Base-by-base conservation (phyloP, 1,140 invertebrate species). In the Matsumurasca onukii region DNA sequence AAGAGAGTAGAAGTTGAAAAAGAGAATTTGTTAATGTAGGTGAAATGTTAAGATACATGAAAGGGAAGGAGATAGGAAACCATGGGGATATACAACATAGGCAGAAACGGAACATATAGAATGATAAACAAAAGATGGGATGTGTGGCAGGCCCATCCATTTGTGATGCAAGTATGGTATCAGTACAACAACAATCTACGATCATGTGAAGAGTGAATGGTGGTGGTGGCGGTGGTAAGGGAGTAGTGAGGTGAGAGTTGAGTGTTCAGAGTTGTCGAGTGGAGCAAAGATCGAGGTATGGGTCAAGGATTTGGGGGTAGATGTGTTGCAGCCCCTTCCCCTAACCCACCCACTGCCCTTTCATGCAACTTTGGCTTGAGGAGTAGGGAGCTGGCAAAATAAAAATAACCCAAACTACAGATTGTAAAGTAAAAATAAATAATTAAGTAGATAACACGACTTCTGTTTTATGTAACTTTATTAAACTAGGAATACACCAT, bases 401-500 rank as follows among this genome's bases (percentile, higher is more conserved):
- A 25, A 39, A 39, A 5, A 20, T 52, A 3, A 15, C 22, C 3
- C 22, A 24, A 5, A n/a, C 49, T 52, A 52, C 12, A 52, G 3
- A n/a, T 52, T 13, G 12, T 3, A 52, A 24, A 52, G 22, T 13
- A 52, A 52, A 52, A 52, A 22, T 15, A 52, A 52, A 52, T 20
- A 52, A 52, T 52, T 22, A 52, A 52, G 22, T 52, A 52, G 9
- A 52, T 52, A 52, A 52, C 12, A 52, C 49, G 20, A 9, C 5
- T 52, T 52, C 22, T 52, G 49, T 63, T 63, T 63, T 63, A 63
- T 34, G 61, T 63, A 63, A 63, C 61, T 63, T 63, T 63, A 63
- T 63, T 63, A 63, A 63, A 63, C 61, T 63, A 63, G 61, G 39
- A 63, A 31, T 63, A 63, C 61, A 63, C 61, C 61, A 63, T 31